A percentile compares a stretch with the other conserved stretches of the same genome.
Conservation (phyloP, 2,113 vertebrate species). For the Sander vitreus region DNA sequence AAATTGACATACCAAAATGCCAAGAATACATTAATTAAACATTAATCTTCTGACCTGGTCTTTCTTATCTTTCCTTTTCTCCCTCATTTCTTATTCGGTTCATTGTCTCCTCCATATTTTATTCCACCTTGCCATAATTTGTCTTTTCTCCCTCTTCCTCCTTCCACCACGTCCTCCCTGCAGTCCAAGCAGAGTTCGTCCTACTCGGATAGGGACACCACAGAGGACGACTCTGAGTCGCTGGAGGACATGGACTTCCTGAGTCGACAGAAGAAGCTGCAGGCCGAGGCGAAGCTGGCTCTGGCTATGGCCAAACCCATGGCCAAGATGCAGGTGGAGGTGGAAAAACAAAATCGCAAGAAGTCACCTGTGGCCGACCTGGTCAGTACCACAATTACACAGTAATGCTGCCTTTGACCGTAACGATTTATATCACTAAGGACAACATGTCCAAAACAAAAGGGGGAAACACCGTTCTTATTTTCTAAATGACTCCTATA, state of each 20-base stretch:
- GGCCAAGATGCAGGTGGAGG: constrained; percentile 99
- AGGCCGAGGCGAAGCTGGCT: constrained; percentile 97
- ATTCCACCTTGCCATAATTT: not conserved
- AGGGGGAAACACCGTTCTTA: not conserved
- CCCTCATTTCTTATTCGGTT: not conserved
- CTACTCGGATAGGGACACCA: constrained; percentile 97
- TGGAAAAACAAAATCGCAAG: constrained; percentile 99
- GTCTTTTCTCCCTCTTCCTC: not conserved
- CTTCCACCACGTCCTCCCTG: not conserved
- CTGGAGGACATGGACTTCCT: constrained; percentile 99
- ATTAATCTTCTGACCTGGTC: not conserved
- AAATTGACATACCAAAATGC: constrained; percentile 27
- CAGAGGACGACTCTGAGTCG: constrained; percentile 96
- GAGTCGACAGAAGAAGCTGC: constrained; percentile 96
- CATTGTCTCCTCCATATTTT: not conserved
- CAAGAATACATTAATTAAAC: constrained; percentile 4
- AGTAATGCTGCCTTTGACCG: not conserved
- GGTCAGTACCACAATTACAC: constrained; percentile 81
- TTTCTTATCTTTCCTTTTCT: not conserved
- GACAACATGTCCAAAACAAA: not conserved
- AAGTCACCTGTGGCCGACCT: constrained; percentile 98
- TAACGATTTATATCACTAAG: not conserved
- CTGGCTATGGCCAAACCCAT: constrained; percentile 99
- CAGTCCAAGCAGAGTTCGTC: constrained; percentile 99
- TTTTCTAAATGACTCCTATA: not conserved